Evolutionary conservation across 2,888 invertebrate species (phyloP), one percentile per base, ranked within the genome.

Genomic region (Leucania comma): DNA sequence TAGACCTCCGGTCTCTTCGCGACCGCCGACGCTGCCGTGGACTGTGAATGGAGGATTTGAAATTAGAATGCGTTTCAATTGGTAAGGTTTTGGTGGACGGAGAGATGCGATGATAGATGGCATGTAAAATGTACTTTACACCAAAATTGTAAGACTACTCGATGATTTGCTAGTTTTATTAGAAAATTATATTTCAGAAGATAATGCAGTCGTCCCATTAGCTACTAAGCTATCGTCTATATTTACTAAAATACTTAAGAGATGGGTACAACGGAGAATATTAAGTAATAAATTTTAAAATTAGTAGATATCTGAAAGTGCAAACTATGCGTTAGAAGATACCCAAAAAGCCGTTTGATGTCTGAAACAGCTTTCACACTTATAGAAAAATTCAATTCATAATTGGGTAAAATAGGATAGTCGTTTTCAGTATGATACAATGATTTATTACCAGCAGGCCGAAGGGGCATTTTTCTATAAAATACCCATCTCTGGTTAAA

Each of bases 11-110:
- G 93, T 93, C 48, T 96, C 96, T 63, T 95, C 95, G 46, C 94
- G 98, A 93, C 98, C 98, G 97, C 93, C 97, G 94, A 98, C 98
- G 97, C 92, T 97, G 90, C 91, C 97, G 96, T 93, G 97, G 89
- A 92, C 97, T 97, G 88, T 9, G 3, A 75, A 68, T 57, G 26
- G 9, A 48, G 24, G 53, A 22, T 32, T 66, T 53, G 12, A 26
- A 26, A 59, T 67, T 1, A 80, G 35, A 78, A 73, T 51, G 6
- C 3, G 12, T 2, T 26, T 35, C 56, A 8, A 46, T 68, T 76
- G 12, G 26, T 53, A 12, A 17, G 50, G 5, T 54, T n/a, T 77
- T 35, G 38, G 48, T n/a, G 29, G 53, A 58, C 77, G 12, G 20
- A 75, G 58, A 70, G 29, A 17, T 12, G 72, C 69, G 51, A 46